A percentile compares a stretch with the other conserved stretches of the same genome.
Conservation (phyloP, 23 tunicate genomes). For the Clavelina lepadiformis region DNA sequence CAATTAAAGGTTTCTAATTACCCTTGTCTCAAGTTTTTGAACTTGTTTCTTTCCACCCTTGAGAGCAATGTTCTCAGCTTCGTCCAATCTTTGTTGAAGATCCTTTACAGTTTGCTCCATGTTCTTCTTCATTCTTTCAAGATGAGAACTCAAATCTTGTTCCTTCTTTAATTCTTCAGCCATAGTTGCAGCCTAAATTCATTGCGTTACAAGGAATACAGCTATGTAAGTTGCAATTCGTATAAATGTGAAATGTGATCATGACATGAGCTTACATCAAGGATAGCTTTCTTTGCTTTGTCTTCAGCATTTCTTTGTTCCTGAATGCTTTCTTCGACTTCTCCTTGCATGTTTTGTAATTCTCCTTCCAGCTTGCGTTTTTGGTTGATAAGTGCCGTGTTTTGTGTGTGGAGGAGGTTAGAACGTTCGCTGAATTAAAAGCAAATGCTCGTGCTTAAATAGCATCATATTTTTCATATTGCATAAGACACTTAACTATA, state of each 20-base stretch:
- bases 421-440: constrained; percentile 71
- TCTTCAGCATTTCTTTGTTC: constrained; percentile 95
- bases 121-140: constrained; percentile 99
- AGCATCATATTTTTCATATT: too few species aligned
- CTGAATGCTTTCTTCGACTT: constrained; percentile 94
- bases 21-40: constrained; percentile 85
- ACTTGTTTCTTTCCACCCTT: constrained; percentile 99
- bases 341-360: constrained; percentile 70
- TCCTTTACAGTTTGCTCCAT: constrained; percentile 95
- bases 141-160: constrained; percentile 92
- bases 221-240: too few species aligned
- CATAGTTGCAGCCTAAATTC: constrained; percentile 84
- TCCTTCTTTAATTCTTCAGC: constrained; percentile 97
- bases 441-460: too few species aligned
- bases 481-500: too few species aligned
- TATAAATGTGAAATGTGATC: not conserved
- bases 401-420: constrained; percentile 96
- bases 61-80: constrained; percentile 95
- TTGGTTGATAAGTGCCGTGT: constrained; percentile 98
- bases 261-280: constrained; percentile 50
- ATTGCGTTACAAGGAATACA: too few species aligned
- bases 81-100: constrained; percentile 90
- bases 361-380: constrained; percentile 96
- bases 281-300: constrained; percentile 91
- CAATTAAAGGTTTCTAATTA: too few species aligned